phyloP scores from a whole-genome alignment of 1,140 invertebrate species.

The Drosophila chauvacae region DNA sequence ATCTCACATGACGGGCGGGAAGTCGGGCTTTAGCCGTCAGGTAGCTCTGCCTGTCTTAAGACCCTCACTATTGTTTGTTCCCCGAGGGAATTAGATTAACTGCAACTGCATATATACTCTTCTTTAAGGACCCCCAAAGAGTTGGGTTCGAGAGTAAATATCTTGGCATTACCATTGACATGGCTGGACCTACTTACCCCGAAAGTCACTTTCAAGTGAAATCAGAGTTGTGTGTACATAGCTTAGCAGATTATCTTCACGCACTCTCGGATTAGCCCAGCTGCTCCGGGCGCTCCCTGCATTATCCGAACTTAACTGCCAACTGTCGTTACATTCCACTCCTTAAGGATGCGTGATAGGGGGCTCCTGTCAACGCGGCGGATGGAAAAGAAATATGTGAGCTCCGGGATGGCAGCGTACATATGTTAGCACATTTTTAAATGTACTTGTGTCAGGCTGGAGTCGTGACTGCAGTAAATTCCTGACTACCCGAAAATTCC shows the following conservation, averaged over 20 bases:
- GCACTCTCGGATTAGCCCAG: conserved; percentile 19
- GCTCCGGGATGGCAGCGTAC: conserved; percentile 39
- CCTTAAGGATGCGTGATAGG: conserved; percentile 15
- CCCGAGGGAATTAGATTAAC: conserved; percentile 49
- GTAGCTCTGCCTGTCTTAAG: conserved; percentile 43
- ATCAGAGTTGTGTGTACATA: conserved; percentile 34
- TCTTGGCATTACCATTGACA: neutral
- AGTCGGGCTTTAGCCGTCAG: conserved; percentile 17
- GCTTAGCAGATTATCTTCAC: conserved; percentile 45
- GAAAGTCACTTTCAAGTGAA: conserved; percentile 4
- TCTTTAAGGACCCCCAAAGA: neutral
- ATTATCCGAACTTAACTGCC: conserved; percentile 53
- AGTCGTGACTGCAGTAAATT: conserved; percentile 81
- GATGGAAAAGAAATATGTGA: conserved; percentile 44
- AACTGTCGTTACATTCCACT: conserved; percentile 44
- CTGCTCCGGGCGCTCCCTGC: conserved; percentile 2
- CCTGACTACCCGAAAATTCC: conserved; percentile 55
- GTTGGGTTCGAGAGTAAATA: neutral
- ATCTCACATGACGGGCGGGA: conserved; percentile 17
- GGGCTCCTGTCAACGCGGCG: conserved; percentile 35
- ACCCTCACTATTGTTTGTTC: conserved; percentile 43
- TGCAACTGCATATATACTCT: conserved; percentile 41
- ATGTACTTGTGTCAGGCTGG: conserved; percentile 67
- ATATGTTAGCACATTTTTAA: conserved; percentile 71
- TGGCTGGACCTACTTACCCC: conserved; percentile 12